A percentile compares a stretch with the other conserved stretches of the same genome.
Evolutionary conservation across 2,888 invertebrate species (phyloP).

Genomic region (Cremastinae sp.): DNA sequence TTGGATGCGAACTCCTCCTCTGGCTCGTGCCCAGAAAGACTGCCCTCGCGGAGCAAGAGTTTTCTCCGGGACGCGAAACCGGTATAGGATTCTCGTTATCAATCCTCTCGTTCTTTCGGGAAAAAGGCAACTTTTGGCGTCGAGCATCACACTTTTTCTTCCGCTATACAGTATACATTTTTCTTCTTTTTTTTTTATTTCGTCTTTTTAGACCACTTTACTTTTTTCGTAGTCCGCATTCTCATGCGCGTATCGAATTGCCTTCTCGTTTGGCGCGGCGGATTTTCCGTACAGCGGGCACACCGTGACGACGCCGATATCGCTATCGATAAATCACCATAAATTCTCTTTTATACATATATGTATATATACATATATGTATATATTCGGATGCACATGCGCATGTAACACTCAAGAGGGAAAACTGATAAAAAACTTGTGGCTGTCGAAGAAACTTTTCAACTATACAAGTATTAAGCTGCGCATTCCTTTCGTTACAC

Average conservation of each 20-base stretch:
- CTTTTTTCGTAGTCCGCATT: slow-evolving; percentile 41
- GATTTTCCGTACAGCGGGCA: slow-evolving; percentile 2
- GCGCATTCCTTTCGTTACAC: not conserved
- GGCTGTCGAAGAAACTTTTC: slow-evolving; percentile 46
- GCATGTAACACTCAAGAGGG: slow-evolving; percentile 44
- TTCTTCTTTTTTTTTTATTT: slow-evolving; percentile 16
- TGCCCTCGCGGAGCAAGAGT: slow-evolving; percentile 33
- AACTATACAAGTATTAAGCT: slow-evolving; percentile 19
- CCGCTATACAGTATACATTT: no score
- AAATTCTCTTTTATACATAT: slow-evolving; percentile 55
- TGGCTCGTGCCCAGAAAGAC: slow-evolving; percentile 62
- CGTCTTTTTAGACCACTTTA: not conserved
- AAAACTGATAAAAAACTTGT: slow-evolving; percentile 61
- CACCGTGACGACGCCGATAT: slow-evolving; percentile 28
- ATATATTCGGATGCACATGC: no score
- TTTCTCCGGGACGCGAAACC: slow-evolving; percentile 56
- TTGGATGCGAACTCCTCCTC: slow-evolving; percentile 44
- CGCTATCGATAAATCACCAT: slow-evolving; percentile 61
- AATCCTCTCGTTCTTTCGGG: slow-evolving; percentile 51
- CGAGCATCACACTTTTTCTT: slow-evolving; percentile 41
- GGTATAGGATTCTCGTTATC: slow-evolving; percentile 64
- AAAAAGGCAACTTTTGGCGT: slow-evolving; percentile 59
- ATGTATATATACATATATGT: no score
- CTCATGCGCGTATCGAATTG: no score
- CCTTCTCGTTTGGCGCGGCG: no score